These are phyloP conservation scores for Graptemys geographica DNA, from an alignment of 2,797 vertebrate genomes.

Conservation along the genomic window DNA sequence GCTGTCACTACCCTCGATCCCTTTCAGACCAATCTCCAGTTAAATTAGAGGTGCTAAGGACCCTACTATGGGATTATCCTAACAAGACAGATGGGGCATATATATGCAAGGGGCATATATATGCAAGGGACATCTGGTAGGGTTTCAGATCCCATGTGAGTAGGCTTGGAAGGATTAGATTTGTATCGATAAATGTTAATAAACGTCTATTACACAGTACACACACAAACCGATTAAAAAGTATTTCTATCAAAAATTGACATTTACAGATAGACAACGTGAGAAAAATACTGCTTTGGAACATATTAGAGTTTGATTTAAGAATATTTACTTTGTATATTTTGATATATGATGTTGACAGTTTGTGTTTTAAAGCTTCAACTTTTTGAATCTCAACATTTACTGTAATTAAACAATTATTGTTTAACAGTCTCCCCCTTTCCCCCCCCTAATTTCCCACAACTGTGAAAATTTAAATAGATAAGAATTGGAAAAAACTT, in stretches of 20 bases:
- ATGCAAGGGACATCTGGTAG: neutral
- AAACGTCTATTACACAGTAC: neutral
- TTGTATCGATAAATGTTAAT: neutral
- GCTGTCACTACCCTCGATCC: no score
- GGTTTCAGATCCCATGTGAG: neutral
- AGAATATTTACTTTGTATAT: neutral
- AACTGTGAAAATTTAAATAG: neutral
- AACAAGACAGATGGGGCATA: neutral
- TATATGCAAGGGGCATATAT: neutral
- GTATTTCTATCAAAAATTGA: neutral
- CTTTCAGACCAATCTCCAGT: constrained; percentile 22
- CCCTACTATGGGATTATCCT: neutral
- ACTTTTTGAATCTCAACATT: neutral
- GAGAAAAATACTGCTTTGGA: neutral
- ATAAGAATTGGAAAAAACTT: neutral
- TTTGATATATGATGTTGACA: neutral
- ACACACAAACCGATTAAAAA: neutral
- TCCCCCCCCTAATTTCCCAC: neutral
- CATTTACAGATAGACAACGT: neutral
- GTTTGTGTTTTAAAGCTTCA: neutral
- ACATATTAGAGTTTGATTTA: neutral
- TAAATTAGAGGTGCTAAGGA: neutral
- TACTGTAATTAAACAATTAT: neutral
- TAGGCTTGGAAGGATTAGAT: neutral
- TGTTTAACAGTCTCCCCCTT: neutral